phyloP scores from a whole-genome alignment of 2,113 vertebrate genomes.

The Phoxinus phoxinus region DNA sequence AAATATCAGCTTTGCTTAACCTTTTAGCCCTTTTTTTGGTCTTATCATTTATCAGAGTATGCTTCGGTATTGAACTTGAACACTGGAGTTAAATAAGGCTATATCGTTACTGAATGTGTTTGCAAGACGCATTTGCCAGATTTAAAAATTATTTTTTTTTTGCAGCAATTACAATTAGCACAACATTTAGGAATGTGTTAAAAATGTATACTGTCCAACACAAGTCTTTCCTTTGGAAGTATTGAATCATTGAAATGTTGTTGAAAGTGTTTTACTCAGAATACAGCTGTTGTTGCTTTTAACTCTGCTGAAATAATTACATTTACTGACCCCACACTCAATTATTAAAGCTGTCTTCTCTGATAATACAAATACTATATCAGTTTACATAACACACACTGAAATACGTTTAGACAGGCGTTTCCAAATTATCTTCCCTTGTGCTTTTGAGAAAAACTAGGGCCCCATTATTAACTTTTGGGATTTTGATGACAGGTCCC shows the following conservation, averaged over 20 bases:
- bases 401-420: background rate
- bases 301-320: constrained; percentile 13
- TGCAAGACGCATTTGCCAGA: background rate
- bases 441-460: background rate
- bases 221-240: background rate
- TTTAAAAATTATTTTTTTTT: background rate
- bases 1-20: background rate
- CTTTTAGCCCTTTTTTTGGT: background rate
- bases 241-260: background rate
- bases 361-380: constrained; percentile 1
- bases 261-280: background rate
- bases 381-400: background rate
- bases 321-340: background rate
- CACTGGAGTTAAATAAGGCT: background rate
- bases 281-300: background rate
- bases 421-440: constrained; percentile 2
- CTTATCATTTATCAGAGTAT: background rate
- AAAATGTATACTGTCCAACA: background rate
- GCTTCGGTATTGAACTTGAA: background rate
- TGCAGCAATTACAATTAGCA: background rate
- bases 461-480: no score
- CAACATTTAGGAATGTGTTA: constrained; percentile 1
- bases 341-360: constrained; percentile 2
- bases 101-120: background rate
- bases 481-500: no score